Percentiles rank a stretch among this genome's conserved stretches.
Conservation (phyloP, 2,888 invertebrate species). For the Drosophila algonquin region DNA sequence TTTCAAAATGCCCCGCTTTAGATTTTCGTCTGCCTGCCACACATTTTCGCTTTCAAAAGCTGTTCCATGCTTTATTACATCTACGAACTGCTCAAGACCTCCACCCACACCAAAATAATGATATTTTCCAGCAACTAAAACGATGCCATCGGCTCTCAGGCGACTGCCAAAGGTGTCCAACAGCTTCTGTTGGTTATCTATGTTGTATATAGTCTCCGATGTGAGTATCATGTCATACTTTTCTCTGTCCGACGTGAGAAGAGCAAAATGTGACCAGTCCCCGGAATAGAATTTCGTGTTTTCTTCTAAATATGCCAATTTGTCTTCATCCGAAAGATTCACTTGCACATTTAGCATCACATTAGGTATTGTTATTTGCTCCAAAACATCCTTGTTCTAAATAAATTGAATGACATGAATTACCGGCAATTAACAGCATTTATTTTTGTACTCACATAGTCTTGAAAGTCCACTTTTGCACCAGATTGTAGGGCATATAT, state of each 20-base stretch:
- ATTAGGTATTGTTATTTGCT: constrained; percentile 92
- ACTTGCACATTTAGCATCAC: constrained; percentile 86
- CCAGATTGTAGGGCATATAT: constrained; percentile 89
- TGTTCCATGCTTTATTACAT: constrained; percentile 85
- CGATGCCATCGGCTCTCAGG: constrained; percentile 86
- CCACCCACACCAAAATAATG: constrained; percentile 98
- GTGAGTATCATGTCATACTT: constrained; percentile 94
- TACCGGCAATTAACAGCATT: background rate
- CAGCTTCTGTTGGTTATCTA: constrained; percentile 90
- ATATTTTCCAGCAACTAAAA: constrained; percentile 93
- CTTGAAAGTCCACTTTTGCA: constrained; percentile 93
- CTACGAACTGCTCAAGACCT: constrained; percentile 90
- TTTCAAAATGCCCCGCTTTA: constrained; percentile 82
- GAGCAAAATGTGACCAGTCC: constrained; percentile 89
- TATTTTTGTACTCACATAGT: constrained; percentile 90
- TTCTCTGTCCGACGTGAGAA: constrained; percentile 82
- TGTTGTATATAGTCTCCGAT: constrained; percentile 97
- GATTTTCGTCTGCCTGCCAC: constrained; percentile 87
- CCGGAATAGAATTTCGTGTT: constrained; percentile 87
- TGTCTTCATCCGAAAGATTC: constrained; percentile 36
- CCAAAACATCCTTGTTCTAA: constrained; percentile 93
- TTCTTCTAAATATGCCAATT: constrained; percentile 39
- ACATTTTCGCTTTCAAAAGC: constrained; percentile 86
- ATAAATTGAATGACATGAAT: constrained; percentile 12
- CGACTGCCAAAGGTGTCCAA: constrained; percentile 87